Conservation (phyloP, 2,888 invertebrate genomes). For the Machimus atricapillus region DNA sequence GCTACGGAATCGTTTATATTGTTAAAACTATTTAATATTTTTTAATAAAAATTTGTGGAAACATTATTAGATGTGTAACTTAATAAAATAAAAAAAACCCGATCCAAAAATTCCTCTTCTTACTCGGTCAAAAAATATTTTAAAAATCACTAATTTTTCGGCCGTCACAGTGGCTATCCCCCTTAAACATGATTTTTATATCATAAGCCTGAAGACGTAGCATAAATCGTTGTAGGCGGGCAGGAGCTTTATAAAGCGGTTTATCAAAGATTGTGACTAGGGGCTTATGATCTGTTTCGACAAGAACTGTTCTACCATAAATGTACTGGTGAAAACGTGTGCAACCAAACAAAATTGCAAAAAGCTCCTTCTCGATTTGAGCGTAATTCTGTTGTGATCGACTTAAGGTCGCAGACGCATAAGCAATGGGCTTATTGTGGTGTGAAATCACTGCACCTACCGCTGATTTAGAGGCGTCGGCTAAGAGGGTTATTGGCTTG, state of each 20-base stretch:
- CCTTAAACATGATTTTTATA: background rate
- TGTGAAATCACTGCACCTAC: background rate
- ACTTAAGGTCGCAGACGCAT: background rate
- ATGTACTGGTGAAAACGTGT: background rate
- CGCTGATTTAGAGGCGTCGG: background rate
- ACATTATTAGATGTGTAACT: too few relatives aligned
- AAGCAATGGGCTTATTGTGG: background rate
- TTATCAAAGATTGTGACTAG: background rate
- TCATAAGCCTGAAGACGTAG: constrained; percentile 18
- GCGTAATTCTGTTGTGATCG: background rate
- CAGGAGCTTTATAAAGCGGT: background rate
- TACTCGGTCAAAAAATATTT: too few relatives aligned
- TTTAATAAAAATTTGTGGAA: too few relatives aligned
- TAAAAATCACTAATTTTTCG: too few relatives aligned
- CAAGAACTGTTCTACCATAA: background rate
- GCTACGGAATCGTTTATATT: too few relatives aligned
- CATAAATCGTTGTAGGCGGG: constrained; percentile 29
- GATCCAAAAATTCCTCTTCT: too few relatives aligned
- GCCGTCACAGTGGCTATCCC: too few relatives aligned
- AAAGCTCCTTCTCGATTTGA: background rate
- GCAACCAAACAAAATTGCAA: background rate
- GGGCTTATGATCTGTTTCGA: background rate
- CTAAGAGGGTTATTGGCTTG: background rate
- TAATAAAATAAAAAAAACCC: too few relatives aligned
- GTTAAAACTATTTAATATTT: too few relatives aligned